A percentile compares a stretch with the other conserved stretches of the same genome.
phyloP scores from a whole-genome alignment of 2,797 vertebrate genomes.

The Acestrorhynchus altus region DNA sequence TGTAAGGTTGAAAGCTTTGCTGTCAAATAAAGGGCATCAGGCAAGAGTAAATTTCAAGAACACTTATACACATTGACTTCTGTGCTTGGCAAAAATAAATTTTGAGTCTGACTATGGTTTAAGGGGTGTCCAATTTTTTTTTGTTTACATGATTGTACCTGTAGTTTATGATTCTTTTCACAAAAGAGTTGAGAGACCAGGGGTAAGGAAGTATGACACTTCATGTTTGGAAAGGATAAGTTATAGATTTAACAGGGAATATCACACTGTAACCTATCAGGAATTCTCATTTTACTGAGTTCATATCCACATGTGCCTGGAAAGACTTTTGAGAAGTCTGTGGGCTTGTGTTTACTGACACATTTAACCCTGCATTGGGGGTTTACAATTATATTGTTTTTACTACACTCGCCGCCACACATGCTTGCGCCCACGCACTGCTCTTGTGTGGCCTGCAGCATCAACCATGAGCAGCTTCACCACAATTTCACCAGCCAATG shows the following conservation, averaged over 20 bases:
- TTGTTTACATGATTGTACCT: no score
- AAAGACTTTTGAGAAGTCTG: neutral
- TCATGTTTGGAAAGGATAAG: neutral
- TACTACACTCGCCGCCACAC: conserved; percentile 6
- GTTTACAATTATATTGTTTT: conserved; percentile 22
- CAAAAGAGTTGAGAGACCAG: no score
- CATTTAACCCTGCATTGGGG: conserved; percentile 1
- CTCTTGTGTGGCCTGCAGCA: neutral
- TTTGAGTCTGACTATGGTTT: no score
- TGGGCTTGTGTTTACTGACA: conserved; percentile 15
- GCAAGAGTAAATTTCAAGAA: no score
- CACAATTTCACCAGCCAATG: neutral
- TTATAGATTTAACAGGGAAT: conserved; percentile 28
- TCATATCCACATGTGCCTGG: conserved; percentile 27
- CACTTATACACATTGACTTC: no score
- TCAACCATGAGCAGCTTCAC: conserved; percentile 1
- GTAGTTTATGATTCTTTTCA: no score
- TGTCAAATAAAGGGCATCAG: no score
- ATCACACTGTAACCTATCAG: neutral
- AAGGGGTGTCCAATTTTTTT: no score
- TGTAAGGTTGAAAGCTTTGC: no score
- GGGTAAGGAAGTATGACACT: neutral
- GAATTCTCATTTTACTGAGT: conserved; percentile 18
- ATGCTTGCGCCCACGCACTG: conserved; percentile 19
- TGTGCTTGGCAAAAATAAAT: no score